A percentile compares a stretch with the other conserved stretches of the same genome.
phyloP scores from a whole-genome alignment of 2,113 vertebrate genomes.

The Acrocephalus kingi region DNA sequence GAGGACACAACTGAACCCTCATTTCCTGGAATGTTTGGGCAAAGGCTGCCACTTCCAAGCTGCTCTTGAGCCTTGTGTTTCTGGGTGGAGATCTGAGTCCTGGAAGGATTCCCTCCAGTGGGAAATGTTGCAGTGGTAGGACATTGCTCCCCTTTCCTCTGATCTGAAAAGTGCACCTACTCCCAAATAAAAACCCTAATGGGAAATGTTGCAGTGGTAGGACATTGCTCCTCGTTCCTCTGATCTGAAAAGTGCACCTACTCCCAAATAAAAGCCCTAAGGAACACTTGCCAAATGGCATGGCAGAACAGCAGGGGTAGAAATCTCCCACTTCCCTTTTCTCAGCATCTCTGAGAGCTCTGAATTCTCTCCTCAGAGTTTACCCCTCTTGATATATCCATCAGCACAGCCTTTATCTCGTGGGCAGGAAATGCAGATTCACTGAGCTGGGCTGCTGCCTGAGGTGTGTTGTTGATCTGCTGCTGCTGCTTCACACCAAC shows the following conservation, averaged over 20 bases:
- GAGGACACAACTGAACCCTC: not conserved
- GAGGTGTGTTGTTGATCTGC: not conserved
- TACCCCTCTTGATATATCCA: not conserved
- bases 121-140: not conserved
- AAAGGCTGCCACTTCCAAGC: not conserved
- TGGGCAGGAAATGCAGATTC: not conserved
- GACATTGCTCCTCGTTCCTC: not conserved
- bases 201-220: not conserved
- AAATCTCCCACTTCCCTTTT: not conserved
- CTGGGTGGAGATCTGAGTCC: not conserved
- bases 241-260: not conserved
- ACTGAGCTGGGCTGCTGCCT: accelerated
- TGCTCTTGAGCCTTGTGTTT: not conserved
- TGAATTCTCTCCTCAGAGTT: not conserved
- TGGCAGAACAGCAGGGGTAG: not conserved
- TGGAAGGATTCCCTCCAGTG: not conserved
- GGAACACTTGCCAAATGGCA: not conserved
- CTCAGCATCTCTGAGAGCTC: not conserved
- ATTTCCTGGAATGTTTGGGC: not conserved
- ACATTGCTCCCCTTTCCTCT: not conserved
- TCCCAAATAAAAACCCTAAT: not conserved
- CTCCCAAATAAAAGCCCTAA: not conserved
- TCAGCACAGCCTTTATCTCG: not conserved
- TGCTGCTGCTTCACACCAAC: not conserved
- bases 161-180: not conserved